Base-by-base conservation (phyloP, 2,888 invertebrate species). In the Phytoseiulus persimilis region DNA sequence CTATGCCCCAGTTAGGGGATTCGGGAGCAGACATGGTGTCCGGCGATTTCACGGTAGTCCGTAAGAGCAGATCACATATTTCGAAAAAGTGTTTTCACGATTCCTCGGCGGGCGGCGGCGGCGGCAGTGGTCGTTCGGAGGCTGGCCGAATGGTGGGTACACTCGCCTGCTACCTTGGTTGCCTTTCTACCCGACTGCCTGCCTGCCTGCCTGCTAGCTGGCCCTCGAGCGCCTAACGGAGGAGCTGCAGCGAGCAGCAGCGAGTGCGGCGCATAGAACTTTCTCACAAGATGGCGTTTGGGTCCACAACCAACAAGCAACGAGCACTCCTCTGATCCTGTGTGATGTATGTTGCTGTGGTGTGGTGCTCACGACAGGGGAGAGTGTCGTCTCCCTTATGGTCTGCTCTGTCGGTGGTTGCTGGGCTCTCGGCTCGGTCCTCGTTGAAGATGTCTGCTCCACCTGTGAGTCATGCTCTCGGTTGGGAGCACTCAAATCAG, bases 1-100 rank as follows among this genome's bases (percentile, higher is more conserved):
- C 87, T 9, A 87, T 31, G 87, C 87, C 87, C 87, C 87, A 87
- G 33, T 87, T 87, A 6, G 32, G 87, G 87, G 87, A n/a, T 9
- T 87, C 87, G 87, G 87, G 32, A 45, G n/a, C 31, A n/a, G 87
- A 33, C 87, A 87, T 87, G 33, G 32, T 33, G 6, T 39, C 87
- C n/a, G 87, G 33, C 32, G 32, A n/a, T 87, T 45, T 33, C 14
- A 31, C 31, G 33, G 87, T 87, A 23, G 14, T 28, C 23, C 28
- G 65, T 6, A 65, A 28, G 65, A 65, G 18, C 65, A 65, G 18
- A 65, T 65, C 65, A 65, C 65, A 65, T 65, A 28, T 65, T 65
- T 65, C 65, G 18, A 6, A 23, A 65, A 65, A 65, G 65, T 65
- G 65, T 65, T 65, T 23, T 65, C 65, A 65, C 65, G 28, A 65